Evolutionary conservation across 2,888 invertebrate genomes (phyloP), one percentile per base, ranked within the genome.

Genomic region (Idaea aversata): DNA sequence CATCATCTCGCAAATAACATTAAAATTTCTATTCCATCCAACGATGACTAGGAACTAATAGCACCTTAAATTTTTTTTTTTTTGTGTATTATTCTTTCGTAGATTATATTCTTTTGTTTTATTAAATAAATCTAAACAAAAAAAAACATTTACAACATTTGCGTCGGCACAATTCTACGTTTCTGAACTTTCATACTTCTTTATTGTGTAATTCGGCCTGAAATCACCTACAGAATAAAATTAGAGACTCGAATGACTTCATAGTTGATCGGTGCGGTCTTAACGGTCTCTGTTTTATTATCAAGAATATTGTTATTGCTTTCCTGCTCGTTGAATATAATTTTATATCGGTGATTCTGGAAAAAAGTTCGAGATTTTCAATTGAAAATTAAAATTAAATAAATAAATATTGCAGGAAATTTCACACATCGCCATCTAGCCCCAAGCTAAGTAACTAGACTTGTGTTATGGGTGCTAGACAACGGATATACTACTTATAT

Each of bases 231-330:
- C 47, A 47, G 47, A 47, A 47, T 47, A 62, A 65, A 62, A 64
- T 68, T 65, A 69, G 57, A 64, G 63, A 67, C 66, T 63, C 61
- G 38, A 58, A 15, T 61, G 63, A 70, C 67, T 69, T 72, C 68
- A 69, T 67, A 69, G 65, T 70, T 67, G 65, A 72, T 68, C 47
- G 64, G 70, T 63, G 34, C 13, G 59, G 34, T 62, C 61, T 63
- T 58, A 62, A 61, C 16, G 35, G 47, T 63, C 25, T 63, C 63
- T 63, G 38, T 63, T 68, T 64, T 61, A 64, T 59, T 64, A 62
- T 57, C 4, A 59, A 47, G 47, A 7, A 47, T 47, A 47, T 47
- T 47, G 47, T 47, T 47, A 47, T 47, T 47, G 47, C 47, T 47
- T 47, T 47, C 13, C 47, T 13, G 47, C 47, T 47, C 47, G 47